phyloP scores from a whole-genome alignment of 2,888 invertebrate genomes.

The Galeopsomyia nigrocyanea region DNA sequence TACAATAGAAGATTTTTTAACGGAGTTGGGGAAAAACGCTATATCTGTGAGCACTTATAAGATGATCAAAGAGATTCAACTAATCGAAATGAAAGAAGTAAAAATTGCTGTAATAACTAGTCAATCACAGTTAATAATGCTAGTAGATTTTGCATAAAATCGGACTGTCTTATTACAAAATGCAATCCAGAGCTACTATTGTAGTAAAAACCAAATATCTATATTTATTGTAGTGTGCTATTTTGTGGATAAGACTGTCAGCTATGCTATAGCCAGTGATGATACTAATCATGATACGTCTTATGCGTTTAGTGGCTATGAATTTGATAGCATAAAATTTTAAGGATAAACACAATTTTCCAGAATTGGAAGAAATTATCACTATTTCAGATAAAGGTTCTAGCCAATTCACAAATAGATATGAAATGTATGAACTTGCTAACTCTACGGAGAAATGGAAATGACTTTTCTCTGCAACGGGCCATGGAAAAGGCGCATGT shows the following conservation, averaged over 20 bases:
- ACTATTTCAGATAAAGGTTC: constrained; percentile 19
- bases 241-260: background rate
- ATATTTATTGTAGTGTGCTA: too few species aligned
- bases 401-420: constrained; percentile 30
- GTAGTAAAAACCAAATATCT: background rate
- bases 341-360: background rate
- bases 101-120: background rate
- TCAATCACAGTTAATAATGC: constrained; percentile 10
- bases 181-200: constrained; percentile 10
- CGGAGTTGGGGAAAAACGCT: too few species aligned
- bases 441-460: background rate
- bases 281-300: constrained; percentile 26
- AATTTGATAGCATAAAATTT: constrained; percentile 10
- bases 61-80: too few species aligned
- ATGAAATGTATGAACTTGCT: constrained; percentile 19
- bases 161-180: constrained; percentile 27
- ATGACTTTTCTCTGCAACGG: background rate
- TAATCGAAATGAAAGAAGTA: background rate
- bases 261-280: constrained; percentile 29
- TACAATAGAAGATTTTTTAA: too few species aligned
- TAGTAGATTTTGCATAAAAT: constrained; percentile 30
- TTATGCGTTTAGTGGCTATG: constrained; percentile 25
- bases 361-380: background rate
- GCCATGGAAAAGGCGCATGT: background rate
- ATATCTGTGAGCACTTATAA: too few species aligned